These are phyloP conservation scores for Erythrolamprus reginae DNA, from an alignment of 2,113 vertebrate genomes.

Conservation along the genomic window DNA sequence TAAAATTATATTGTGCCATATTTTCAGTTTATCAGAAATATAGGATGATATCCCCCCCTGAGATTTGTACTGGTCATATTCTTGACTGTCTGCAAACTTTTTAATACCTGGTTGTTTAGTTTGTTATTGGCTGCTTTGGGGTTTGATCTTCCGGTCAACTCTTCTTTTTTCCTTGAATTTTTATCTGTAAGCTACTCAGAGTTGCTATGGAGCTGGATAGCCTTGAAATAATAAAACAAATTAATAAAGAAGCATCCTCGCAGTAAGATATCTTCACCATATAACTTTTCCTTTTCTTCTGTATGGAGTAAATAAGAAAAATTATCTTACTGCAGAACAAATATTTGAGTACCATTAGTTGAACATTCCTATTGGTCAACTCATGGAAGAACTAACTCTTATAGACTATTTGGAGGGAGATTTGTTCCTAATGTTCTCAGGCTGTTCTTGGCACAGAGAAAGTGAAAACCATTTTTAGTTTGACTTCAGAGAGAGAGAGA, in stretches of 20 bases:
- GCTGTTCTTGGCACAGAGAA: not conserved
- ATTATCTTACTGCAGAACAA: not conserved
- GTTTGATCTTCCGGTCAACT: not conserved
- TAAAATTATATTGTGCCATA: not conserved
- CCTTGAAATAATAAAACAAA: not conserved
- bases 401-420: not conserved
- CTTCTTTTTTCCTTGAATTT: not conserved
- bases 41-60: not conserved
- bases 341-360: not conserved
- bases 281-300: not conserved
- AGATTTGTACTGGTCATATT: not conserved
- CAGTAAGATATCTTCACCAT: not conserved
- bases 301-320: not conserved
- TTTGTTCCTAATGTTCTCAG: not conserved
- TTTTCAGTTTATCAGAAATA: not conserved
- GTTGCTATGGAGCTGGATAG: not conserved
- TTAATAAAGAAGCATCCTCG: not conserved
- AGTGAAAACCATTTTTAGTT: not conserved
- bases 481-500: too few species aligned
- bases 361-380: not conserved
- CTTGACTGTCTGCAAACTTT: not conserved
- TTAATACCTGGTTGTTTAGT: not conserved
- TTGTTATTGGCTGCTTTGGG: not conserved
- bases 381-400: not conserved
- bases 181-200: not conserved